A percentile compares a stretch with the other conserved stretches of the same genome.
Conservation (phyloP, 2,888 invertebrate species). For the Pheosia gnoma region DNA sequence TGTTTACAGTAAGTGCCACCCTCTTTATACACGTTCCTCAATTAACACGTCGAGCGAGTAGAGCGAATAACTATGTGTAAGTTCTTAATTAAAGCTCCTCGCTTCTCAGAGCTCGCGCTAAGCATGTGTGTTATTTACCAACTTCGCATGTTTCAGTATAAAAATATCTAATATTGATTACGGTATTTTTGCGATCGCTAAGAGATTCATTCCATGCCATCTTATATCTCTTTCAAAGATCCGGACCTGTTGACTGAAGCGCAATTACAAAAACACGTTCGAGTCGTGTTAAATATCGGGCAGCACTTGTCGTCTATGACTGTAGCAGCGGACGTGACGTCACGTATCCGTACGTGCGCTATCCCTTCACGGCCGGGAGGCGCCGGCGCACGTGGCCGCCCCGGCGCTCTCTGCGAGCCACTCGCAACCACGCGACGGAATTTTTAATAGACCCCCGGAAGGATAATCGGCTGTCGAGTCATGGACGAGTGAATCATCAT, state of each 20-base stretch:
- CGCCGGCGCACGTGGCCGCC: constrained; percentile 38
- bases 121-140: constrained; percentile 18
- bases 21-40: constrained; percentile 8
- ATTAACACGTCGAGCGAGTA: constrained; percentile 25
- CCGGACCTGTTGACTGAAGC: neutral
- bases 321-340: constrained; percentile 1
- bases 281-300: neutral
- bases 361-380: constrained; percentile 29
- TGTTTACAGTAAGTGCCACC: neutral
- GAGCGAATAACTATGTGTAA: constrained; percentile 41
- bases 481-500: constrained; percentile 31
- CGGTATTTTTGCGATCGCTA: too few species aligned
- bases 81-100: constrained; percentile 40
- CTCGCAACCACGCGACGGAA: constrained; percentile 47
- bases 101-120: constrained; percentile 15
- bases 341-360: constrained; percentile 31
- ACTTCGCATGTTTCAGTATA: constrained; percentile 9
- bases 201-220: too few species aligned
- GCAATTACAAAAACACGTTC: constrained; percentile 2
- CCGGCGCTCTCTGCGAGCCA: constrained; percentile 31
- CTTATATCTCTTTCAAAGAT: too few species aligned
- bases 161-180: too few species aligned
- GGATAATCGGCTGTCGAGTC: constrained; percentile 15
- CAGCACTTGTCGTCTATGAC: neutral
- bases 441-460: constrained; percentile 50